Conservation (phyloP, 2,888 invertebrate species). For the Acleris emargana region DNA sequence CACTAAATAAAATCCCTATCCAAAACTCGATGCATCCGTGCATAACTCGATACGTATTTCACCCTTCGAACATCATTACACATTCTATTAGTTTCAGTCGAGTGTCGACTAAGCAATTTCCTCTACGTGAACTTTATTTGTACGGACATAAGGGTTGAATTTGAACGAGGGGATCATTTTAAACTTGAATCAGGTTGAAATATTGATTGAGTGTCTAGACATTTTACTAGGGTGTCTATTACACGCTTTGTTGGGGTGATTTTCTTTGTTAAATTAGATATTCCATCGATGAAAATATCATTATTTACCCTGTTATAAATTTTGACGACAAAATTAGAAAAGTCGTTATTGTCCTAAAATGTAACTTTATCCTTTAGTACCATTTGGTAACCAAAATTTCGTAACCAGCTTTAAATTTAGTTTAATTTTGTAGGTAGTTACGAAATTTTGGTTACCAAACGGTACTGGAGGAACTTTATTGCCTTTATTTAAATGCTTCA, state of each 20-base stretch:
- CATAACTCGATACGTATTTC: slow-evolving; percentile 41
- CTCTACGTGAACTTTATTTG: slow-evolving; percentile 2
- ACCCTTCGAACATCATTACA: slow-evolving; percentile 44
- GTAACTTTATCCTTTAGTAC: background rate
- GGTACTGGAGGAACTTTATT: too few species aligned
- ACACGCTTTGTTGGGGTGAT: slow-evolving; percentile 1
- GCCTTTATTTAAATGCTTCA: too few species aligned
- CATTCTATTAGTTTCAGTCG: slow-evolving; percentile 56
- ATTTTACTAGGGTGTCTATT: slow-evolving; percentile 1
- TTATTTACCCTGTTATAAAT: too few species aligned
- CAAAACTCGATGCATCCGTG: background rate
- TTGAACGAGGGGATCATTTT: background rate
- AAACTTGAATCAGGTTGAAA: background rate
- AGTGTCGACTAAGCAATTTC: slow-evolving; percentile 18
- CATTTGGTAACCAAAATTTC: too few species aligned
- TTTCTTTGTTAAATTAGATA: background rate
- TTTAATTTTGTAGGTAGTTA: too few species aligned
- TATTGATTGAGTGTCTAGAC: slow-evolving; percentile 19
- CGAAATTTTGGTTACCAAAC: too few species aligned
- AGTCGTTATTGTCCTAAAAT: too few species aligned
- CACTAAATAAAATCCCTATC: background rate
- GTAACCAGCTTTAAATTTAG: too few species aligned
- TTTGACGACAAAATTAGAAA: too few species aligned
- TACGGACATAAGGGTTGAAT: background rate
- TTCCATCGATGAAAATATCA: too few species aligned